Evolutionary conservation across 2,113 vertebrate genomes (phyloP).

Genomic region (Bos taurus): ARS-UCD2.0 NC_037330.1:48944001-48944500

Average conservation of each 20-base stretch:
- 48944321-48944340: neutral
- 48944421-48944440: neutral
- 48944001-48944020: neutral
- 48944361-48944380: neutral
- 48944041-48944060: neutral
- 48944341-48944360: neutral
- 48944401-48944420: neutral
- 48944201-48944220: neutral
- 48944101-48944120: accelerated
- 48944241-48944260: neutral
- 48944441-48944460: neutral
- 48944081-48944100: neutral
- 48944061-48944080: neutral
- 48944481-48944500: neutral
- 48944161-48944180: neutral
- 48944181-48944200: neutral
- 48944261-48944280: neutral
- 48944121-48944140: neutral
- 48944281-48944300: neutral
- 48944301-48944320: neutral
- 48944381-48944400: neutral
- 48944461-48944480: neutral
- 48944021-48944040: neutral
- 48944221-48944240: neutral
- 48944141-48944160: neutral